Conservation (phyloP, 2,888 invertebrate genomes). For the Hirtodrosophila duncani region DNA sequence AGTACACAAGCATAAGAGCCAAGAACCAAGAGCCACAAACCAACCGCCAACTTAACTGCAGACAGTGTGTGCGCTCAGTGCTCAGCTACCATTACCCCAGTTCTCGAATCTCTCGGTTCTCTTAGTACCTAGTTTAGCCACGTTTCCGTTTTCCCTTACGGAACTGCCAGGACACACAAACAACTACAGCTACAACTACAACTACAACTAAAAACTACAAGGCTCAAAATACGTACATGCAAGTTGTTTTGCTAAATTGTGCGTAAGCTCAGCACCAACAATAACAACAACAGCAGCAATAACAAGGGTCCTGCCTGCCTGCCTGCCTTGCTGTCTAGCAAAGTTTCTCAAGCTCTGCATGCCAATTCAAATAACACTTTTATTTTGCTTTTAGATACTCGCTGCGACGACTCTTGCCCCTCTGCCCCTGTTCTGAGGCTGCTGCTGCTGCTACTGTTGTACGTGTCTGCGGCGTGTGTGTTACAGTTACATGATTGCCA, state of each 20-base stretch:
- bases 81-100: no score
- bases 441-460: constrained; percentile 32
- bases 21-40: constrained; percentile 26
- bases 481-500: constrained; percentile 70
- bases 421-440: constrained; percentile 35
- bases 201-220: no score
- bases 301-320: neutral
- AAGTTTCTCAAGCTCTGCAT: constrained; percentile 66
- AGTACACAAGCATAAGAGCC: constrained; percentile 43
- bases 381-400: constrained; percentile 51
- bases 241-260: constrained; percentile 73
- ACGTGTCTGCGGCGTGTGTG: constrained; percentile 63
- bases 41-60: constrained; percentile 53
- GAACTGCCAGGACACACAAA: no score
- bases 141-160: no score
- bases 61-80: constrained; percentile 23
- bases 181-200: no score
- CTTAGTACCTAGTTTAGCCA: no score
- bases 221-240: constrained; percentile 70
- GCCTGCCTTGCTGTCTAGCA: constrained; percentile 21
- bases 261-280: constrained; percentile 56
- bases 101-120: no score
- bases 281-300: constrained; percentile 27
- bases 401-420: neutral
- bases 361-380: constrained; percentile 71